Evolutionary conservation across 1,140 invertebrate species (phyloP).

Genomic region (Drosophila equinoxialis): DNA sequence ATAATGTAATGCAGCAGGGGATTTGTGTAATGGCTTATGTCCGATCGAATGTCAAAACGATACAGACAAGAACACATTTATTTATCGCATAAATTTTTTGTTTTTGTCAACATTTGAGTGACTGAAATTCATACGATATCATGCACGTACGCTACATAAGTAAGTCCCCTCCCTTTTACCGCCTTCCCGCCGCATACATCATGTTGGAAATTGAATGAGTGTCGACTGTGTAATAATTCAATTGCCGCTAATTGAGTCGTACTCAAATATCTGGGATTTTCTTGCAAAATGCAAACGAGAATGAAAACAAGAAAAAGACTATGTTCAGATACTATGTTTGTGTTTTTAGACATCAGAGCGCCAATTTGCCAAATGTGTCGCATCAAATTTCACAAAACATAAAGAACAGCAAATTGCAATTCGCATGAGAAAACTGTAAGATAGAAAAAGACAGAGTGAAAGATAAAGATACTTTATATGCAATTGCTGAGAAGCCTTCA

Average conservation of each 20-base stretch:
- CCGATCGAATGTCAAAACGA: constrained; percentile 29
- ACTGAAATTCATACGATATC: constrained; percentile 12
- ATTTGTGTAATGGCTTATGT: constrained; percentile 21
- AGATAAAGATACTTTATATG: constrained; percentile 20
- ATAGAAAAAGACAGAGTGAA: constrained; percentile 14
- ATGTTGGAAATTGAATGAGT: constrained; percentile 74
- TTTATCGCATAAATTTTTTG: constrained; percentile 47
- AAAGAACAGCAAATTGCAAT: constrained; percentile 18
- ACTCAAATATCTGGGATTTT: constrained; percentile 70
- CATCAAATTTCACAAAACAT: constrained; percentile 57
- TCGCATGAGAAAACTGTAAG: constrained; percentile 9
- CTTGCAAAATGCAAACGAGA: constrained; percentile 38
- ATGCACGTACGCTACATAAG: background rate
- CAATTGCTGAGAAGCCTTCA: constrained; percentile 45
- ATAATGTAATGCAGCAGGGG: constrained; percentile 11
- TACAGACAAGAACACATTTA: constrained; percentile 24
- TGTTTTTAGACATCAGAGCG: constrained; percentile 18
- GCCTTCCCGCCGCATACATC: background rate
- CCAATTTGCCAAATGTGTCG: constrained; percentile 78
- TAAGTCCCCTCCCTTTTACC: background rate
- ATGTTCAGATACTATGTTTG: constrained; percentile 33
- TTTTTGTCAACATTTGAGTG: constrained; percentile 42
- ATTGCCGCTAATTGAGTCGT: constrained; percentile 75
- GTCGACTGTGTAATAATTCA: constrained; percentile 78
- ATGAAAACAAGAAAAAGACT: constrained; percentile 27